These are phyloP conservation scores for Sebastes trivittatus DNA, from an alignment of 2,797 vertebrate genomes.

Conservation along the genomic window DNA sequence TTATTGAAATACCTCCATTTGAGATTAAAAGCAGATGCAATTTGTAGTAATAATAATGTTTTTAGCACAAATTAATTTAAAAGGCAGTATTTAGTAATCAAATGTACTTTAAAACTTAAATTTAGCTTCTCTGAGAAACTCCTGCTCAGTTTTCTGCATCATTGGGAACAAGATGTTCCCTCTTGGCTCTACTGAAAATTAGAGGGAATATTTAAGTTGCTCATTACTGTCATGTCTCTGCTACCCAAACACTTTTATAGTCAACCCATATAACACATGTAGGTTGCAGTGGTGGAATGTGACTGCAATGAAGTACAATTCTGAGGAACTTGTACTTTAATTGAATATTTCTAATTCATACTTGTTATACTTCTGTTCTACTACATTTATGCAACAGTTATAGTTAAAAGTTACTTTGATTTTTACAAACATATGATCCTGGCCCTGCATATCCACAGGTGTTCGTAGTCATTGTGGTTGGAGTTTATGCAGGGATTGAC, in stretches of 20 bases:
- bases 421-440: background rate
- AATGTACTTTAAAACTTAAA: background rate
- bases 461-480: background rate
- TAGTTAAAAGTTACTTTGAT: background rate
- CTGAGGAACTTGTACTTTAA: background rate
- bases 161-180: background rate
- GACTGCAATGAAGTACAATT: background rate
- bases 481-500: background rate
- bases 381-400: background rate
- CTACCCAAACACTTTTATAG: background rate
- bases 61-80: background rate
- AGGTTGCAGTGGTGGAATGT: background rate
- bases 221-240: background rate
- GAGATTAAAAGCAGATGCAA: background rate
- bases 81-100: background rate
- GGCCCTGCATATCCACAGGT: background rate
- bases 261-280: background rate
- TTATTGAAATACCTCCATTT: background rate
- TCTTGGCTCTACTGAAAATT: background rate
- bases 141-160: background rate
- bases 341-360: background rate
- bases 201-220: background rate
- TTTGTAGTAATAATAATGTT: background rate
- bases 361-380: rapidly evolving
- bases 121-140: background rate